Base-by-base conservation (phyloP, 2,888 invertebrate genomes). In the Apotomis capreana region DNA sequence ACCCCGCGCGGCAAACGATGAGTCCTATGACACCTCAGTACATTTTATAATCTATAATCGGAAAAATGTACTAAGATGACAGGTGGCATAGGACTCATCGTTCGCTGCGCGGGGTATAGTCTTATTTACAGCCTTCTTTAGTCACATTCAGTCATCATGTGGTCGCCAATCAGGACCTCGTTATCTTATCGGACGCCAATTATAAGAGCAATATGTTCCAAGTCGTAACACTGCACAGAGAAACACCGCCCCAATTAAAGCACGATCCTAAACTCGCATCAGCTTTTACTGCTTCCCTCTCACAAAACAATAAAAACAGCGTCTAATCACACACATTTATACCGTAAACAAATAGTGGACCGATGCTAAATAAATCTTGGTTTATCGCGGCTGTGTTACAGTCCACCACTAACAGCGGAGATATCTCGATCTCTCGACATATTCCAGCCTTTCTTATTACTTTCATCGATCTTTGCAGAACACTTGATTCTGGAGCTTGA, bases 351-450 rank as follows among this genome's bases (percentile, higher is more conserved):
- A 68, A 62, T 62, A 71, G 49, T 37, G 26, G 55, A 54, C 60
- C 65, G 10, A 68, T 68, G 68, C 61, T 68, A 68, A 82, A 84
- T 87, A 87, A 86, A 85, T 87, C 81, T 85, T 81, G 75, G 82
- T 85, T 81, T 80, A 83, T 78, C 79, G 79, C 78, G 81, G 85
- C 83, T 83, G 83, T 85, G 85, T 87, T 86, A 84, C 87, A 87
- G 85, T 86, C 89, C 84, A 81, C 83, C 84, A 80, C 85, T 86
- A 85, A 85, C 84, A 83, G 75, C 74, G 77, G 82, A 83, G 83
- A 82, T 87, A 87, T 87, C 87, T 87, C 83, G 81, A 83, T 82
- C 86, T 87, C 83, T 82, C 85, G 78, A 86, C 85, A 86, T 87
- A 88, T 87, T 87, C 84, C 79, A 82, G 80, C 81, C 80, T 83